Base-by-base conservation (phyloP, 1,140 invertebrate genomes). In the Belonocnema kinseyi region DNA sequence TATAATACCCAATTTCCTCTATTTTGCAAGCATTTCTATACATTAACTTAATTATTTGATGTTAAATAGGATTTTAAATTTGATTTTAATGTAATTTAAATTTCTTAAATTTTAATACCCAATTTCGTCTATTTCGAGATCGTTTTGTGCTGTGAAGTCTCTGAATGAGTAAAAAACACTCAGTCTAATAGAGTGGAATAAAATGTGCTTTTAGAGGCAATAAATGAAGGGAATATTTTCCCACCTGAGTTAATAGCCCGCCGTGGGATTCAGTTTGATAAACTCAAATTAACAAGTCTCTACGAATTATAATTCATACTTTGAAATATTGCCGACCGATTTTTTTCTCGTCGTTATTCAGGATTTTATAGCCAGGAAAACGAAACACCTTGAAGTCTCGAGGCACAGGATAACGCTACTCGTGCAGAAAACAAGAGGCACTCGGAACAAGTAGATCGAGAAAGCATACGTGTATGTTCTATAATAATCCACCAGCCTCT, bases 291-390 rank as follows among this genome's bases (percentile, higher is more conserved):
- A 66, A 66, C 61, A 16, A 66, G 61, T 17, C 61, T 66, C 61
- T 40, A 66, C 61, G 61, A 66, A 66, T 66, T 33, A 66, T n/a
- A 66, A 40, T 21, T 66, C 33, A 16, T 8, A 66, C 58, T 66
- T 66, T 66, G 61, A 66, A 66, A 66, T 66, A 66, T 46, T 66
- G n/a, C 61, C 33, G 26, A 66, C 14, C 61, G 8, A 26, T 40
- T 21, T 66, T 66, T 66, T 33, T 66, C n/a, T 66, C 13, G n/a
- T 40, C 14, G 26, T 26, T n/a, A 66, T 66, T 26, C 21, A 16
- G 40, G 33, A n/a, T 66, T 66, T 66, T 66, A 66, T 66, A n/a
- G 61, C 61, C 40, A 40, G 58, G 58, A 61, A 61, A 61, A 61
- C 58, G 58, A 61, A 26, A 5, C 56, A 33, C 21, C n/a, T 56